These are phyloP conservation scores for Isotomurus palustris DNA, from an alignment of 2,888 invertebrate species.

Conservation along the genomic window DNA sequence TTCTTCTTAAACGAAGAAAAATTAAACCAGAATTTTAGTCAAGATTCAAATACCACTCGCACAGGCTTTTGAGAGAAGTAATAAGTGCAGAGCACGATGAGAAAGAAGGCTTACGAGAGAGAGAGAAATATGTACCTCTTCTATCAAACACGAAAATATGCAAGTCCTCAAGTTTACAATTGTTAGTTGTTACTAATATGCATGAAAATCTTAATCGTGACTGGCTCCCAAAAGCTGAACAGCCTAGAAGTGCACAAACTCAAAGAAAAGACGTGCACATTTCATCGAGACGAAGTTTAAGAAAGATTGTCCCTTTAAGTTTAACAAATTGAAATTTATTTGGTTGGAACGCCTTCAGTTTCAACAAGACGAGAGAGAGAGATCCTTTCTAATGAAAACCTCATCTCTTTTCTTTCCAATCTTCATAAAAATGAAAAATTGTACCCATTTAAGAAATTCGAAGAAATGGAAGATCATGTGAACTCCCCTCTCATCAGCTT, in stretches of 20 bases:
- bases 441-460: conserved; percentile 20
- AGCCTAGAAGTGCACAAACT: conserved; percentile 28
- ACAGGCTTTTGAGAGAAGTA: neutral
- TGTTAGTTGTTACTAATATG: no score
- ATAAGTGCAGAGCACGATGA: neutral
- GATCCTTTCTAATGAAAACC: neutral
- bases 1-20: conserved; percentile 8
- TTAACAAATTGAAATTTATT: conserved; percentile 47
- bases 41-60: neutral
- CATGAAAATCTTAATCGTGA: conserved; percentile 36
- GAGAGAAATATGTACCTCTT: no score
- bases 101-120: no score
- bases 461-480: conserved; percentile 14
- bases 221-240: conserved; percentile 40
- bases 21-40: conserved; percentile 5
- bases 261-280: conserved; percentile 34
- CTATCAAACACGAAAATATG: no score
- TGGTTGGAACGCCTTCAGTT: conserved; percentile 43
- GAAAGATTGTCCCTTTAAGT: conserved; percentile 47
- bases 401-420: neutral
- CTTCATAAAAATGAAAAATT: conserved; percentile 29
- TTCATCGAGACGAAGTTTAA: no score
- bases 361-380: neutral
- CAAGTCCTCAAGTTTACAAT: no score
- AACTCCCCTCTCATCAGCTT: conserved; percentile 21